These are phyloP conservation scores for Asteroscopus sphinx DNA, from an alignment of 2,888 invertebrate species.

Conservation along the genomic window DNA sequence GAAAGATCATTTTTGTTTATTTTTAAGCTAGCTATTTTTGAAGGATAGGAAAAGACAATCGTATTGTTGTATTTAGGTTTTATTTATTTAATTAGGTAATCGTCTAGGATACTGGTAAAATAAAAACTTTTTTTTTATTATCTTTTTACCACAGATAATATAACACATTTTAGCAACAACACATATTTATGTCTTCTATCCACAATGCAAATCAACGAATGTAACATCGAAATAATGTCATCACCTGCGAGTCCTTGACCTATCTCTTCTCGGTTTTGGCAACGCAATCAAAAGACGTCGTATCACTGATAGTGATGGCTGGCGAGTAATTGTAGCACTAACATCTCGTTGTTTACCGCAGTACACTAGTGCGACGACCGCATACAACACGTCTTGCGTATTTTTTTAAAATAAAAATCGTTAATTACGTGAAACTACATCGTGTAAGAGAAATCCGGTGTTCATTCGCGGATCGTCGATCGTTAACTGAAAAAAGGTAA, in stretches of 20 bases:
- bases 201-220: neutral
- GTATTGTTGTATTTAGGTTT: too few relatives aligned
- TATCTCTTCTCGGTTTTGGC: constrained; percentile 34
- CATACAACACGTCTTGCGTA: constrained; percentile 54
- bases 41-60: too few relatives aligned
- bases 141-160: too few relatives aligned
- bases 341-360: constrained; percentile 53
- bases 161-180: too few relatives aligned
- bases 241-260: constrained; percentile 44
- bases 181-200: neutral
- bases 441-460: constrained; percentile 54
- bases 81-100: too few relatives aligned
- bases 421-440: constrained; percentile 51
- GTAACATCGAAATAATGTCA: constrained; percentile 9
- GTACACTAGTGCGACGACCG: constrained; percentile 54
- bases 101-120: too few relatives aligned
- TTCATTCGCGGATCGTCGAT: constrained; percentile 49
- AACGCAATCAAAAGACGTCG: constrained; percentile 39
- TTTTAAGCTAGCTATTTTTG: too few relatives aligned
- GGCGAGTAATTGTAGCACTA: constrained; percentile 45
- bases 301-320: constrained; percentile 47
- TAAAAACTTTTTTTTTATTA: too few relatives aligned
- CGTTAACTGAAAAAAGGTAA: constrained; percentile 48
- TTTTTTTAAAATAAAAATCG: constrained; percentile 47
- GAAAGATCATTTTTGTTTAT: too few relatives aligned